Evolutionary conservation across 2,888 invertebrate species (phyloP).

Genomic region (Nebria brevicollis): DNA sequence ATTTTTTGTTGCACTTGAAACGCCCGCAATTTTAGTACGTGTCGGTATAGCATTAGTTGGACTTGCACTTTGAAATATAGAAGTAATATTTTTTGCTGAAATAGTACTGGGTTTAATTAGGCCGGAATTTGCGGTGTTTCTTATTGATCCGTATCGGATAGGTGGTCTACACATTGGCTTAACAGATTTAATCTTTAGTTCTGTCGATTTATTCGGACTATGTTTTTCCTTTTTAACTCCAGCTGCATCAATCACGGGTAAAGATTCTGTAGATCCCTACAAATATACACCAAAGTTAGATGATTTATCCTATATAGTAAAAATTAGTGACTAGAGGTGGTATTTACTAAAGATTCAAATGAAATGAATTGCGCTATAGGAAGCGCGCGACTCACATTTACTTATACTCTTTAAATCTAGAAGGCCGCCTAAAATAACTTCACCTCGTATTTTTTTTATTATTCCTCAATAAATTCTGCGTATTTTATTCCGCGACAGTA

Average conservation of each 20-base stretch:
- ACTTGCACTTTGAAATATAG: not conserved
- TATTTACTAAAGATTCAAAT: too few relatives aligned
- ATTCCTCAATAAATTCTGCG: too few relatives aligned
- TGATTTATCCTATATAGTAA: too few relatives aligned
- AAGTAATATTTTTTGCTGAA: not conserved
- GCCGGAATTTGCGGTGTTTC: not conserved
- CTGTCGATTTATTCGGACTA: constrained; percentile 48
- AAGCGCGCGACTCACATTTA: too few relatives aligned
- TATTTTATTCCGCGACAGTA: too few relatives aligned
- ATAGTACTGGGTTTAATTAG: not conserved
- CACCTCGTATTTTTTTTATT: too few relatives aligned
- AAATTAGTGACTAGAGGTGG: too few relatives aligned
- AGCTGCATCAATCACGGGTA: not conserved
- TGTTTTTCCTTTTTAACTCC: not conserved
- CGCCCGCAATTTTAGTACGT: not conserved
- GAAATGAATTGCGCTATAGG: too few relatives aligned
- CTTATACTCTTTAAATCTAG: too few relatives aligned
- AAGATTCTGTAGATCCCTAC: constrained; percentile 16
- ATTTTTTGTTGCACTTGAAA: not conserved
- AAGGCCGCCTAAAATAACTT: too few relatives aligned
- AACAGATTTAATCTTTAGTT: constrained; percentile 19
- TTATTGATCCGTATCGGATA: not conserved
- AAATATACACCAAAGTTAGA: not conserved
- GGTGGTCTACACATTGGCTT: constrained; percentile 14
- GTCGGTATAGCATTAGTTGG: not conserved